These are phyloP conservation scores for Chydorus sphaericus DNA, from an alignment of 2,888 invertebrate species.

Conservation along the genomic window DNA sequence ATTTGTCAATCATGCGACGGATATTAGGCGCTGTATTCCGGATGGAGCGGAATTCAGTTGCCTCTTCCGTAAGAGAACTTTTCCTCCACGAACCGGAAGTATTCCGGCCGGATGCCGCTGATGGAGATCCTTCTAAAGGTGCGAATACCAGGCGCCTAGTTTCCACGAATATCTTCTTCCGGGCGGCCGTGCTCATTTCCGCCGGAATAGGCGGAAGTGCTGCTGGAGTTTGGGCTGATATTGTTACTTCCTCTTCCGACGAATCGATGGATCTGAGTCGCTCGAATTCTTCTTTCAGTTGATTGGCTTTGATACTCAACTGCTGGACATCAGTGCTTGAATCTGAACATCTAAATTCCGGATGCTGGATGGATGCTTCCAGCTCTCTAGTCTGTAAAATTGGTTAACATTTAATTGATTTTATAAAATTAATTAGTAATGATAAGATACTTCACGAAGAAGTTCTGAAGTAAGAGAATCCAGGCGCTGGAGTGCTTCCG, in stretches of 20 bases:
- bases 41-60: not conserved
- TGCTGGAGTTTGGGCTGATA: not conserved
- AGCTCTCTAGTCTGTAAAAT: not conserved
- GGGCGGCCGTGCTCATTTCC: not conserved
- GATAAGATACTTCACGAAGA: not conserved
- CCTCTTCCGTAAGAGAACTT: not conserved
- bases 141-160: slow-evolving; percentile 1
- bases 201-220: not conserved
- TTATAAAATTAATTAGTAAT: not conserved
- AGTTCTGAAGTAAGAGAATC: not conserved
- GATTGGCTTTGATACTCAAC: slow-evolving; percentile 28
- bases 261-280: not conserved
- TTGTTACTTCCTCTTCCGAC: not conserved
- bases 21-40: slow-evolving; percentile 51
- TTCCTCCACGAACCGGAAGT: not conserved
- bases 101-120: no score
- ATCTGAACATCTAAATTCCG: not conserved
- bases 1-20: slow-evolving; percentile 51
- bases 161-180: slow-evolving; percentile 4
- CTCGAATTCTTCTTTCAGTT: slow-evolving; percentile 29
- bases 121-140: not conserved
- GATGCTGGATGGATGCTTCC: not conserved
- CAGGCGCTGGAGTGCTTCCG: not conserved
- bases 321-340: no score
- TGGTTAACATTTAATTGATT: not conserved